Conservation (phyloP, 1,140 invertebrate species). For the Drosophila cardini region DNA sequence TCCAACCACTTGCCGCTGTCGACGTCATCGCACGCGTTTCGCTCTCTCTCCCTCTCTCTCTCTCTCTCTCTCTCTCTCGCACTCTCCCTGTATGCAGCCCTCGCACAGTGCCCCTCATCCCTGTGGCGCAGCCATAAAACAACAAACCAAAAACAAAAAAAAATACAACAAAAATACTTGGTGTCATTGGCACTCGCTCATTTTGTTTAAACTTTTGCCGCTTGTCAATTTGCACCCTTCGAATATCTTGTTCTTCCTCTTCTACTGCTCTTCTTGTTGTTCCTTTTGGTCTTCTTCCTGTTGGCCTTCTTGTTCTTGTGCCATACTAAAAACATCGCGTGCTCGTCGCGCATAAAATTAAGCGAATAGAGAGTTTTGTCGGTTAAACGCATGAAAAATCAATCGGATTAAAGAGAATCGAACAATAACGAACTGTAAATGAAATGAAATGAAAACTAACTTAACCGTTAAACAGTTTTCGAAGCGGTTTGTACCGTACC, state of each 20-base stretch:
- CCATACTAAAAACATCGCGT: slow-evolving; percentile 32
- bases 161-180: no score
- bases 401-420: slow-evolving; percentile 38
- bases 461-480: neutral
- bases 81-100: neutral
- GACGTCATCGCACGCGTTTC: slow-evolving; percentile 34
- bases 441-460: slow-evolving; percentile 2
- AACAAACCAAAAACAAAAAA: slow-evolving; percentile 38
- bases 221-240: slow-evolving; percentile 27
- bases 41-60: neutral
- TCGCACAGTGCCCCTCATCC: neutral
- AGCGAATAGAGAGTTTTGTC: slow-evolving; percentile 20
- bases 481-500: neutral
- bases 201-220: slow-evolving; percentile 50
- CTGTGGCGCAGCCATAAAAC: slow-evolving; percentile 63
- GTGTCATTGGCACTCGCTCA: slow-evolving; percentile 47
- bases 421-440: neutral
- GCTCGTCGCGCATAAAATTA: slow-evolving; percentile 35
- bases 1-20: slow-evolving; percentile 71
- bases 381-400: slow-evolving; percentile 24
- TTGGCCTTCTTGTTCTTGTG: slow-evolving; percentile 2
- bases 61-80: neutral
- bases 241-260: neutral
- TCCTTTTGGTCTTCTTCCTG: neutral
- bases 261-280: neutral